Base-by-base conservation (phyloP, 1,140 invertebrate genomes). In the Aphaenogaster rudis region DNA sequence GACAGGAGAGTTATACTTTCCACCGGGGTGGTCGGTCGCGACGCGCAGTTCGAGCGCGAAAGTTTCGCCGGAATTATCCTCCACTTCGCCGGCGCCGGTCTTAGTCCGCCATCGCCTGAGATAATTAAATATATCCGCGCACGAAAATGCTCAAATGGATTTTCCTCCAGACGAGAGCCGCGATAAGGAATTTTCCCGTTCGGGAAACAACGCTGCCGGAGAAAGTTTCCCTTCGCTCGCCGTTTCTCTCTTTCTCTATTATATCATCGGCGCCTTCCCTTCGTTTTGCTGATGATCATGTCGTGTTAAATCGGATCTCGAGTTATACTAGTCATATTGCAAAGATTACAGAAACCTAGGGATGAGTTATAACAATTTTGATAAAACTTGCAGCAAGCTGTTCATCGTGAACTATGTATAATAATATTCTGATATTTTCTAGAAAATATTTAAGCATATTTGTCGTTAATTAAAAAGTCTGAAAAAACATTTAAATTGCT, bases 61-160 rank as follows among this genome's bases (percentile, higher is more conserved):
- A 92, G 86, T 91, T 88, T 90, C 91, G 50, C 1, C 84, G 85
- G 91, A 93, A 93, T 93, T 93, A 93, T 92, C 91, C 86, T 85
- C 67, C 67, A 76, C 79, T 54, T 63, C 72, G 76, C 69, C 71
- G 86, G 80, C 78, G 76, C 39, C 77, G 88, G 50, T 21, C 42
- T 80, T 66, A 45, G 78, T 67, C 69, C 33, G 80, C 80, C 52
- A 82, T 82, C 52, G 80, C 13, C 69, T 61, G 69, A 92, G 93
- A 94, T 94, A 94, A 94, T 94, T 94, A 94, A 93, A 94, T 94
- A 94, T 93, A 94, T 94, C 93, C 84, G 90, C 71, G 88, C 86
- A 93, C 90, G 88, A 91, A 93, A 94, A 92, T 91, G 93, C 86
- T 93, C 91, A 88, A 92, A 93, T 91, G 91, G 91, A 92, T 93